A percentile compares a stretch with the other conserved stretches of the same genome.
Evolutionary conservation across 2,113 vertebrate genomes (phyloP).

Genomic region (Ovis canadensis): DNA sequence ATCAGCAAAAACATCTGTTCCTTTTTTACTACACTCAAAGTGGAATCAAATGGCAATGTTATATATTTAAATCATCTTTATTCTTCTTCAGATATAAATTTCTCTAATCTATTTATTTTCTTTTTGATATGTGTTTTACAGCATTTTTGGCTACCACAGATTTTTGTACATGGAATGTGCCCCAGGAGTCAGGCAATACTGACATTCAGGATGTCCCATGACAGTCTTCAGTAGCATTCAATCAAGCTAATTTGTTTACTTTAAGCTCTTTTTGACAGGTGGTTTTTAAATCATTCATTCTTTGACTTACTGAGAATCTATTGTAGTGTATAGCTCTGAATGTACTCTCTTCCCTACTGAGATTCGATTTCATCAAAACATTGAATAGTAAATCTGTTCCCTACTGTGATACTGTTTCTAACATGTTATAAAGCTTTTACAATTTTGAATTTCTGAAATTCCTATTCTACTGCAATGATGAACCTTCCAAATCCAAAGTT

Average conservation of each 20-base stretch:
- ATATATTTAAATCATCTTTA: not conserved
- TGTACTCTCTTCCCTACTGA: not conserved
- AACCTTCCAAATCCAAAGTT: not conserved
- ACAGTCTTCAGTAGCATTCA: not conserved
- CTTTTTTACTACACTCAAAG: not conserved
- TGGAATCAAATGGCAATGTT: not conserved
- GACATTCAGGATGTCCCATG: not conserved
- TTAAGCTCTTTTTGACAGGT: not conserved
- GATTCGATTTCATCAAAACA: not conserved
- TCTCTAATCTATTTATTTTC: not conserved
- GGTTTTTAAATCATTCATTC: not conserved
- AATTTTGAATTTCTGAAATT: not conserved
- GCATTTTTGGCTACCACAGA: not conserved
- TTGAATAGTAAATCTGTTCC: not conserved
- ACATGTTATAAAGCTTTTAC: not conserved
- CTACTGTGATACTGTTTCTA: not conserved
- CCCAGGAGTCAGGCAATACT: not conserved
- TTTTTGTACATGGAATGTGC: not conserved
- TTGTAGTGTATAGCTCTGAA: not conserved
- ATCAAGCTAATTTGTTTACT: not conserved
- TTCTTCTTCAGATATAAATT: not conserved
- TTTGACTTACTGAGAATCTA: not conserved
- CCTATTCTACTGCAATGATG: not conserved
- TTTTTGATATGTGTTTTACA: not conserved
- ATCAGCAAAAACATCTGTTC: not conserved